Base-by-base conservation (phyloP, 2,888 invertebrate species). In the Tryphoninae sp. region DNA sequence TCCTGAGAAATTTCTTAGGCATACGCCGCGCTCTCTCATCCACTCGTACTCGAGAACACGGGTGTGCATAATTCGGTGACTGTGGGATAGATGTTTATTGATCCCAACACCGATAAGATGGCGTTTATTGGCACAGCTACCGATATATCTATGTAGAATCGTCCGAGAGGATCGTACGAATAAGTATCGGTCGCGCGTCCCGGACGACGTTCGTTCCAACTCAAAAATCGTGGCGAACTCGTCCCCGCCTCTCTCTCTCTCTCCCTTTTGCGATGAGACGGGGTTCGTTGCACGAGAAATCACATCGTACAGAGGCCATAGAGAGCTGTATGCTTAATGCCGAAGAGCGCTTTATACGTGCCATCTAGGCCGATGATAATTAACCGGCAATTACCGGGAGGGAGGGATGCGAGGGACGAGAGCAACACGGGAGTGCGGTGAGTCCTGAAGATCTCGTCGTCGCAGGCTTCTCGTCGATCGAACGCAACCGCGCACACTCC, bases 311-410 rank as follows among this genome's bases (percentile, higher is more conserved):
- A 16, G 26, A 55, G 58, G 9, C 45, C 40, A 68, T 53, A 78
- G 16, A 55, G 59, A 33, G 22, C 8, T 61, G 78, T 78, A 75
- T 78, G 71, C 78, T 78, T 81, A 55, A 55, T 85, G 83, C 78
- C 76, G 33, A 64, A 64, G 67, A 69, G 67, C 79, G 45, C 68
- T 72, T 83, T 75, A 78, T 85, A 80, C 79, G 81, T 75, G 73
- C 83, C 83, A 83, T 85, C 81, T 76, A 83, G 81, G 83, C 75
- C 76, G 80, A 83, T 81, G 77, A 85, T 84, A 85, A 86, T 86
- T 85, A 86, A 86, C 83, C 73, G 85, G 78, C 83, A 82, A 85
- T 86, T 85, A 86, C 76, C 51, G 68, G 67, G 58, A 33, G 33
- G 7, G 33, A 33, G 33, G 33, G 33, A 33, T 33, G 33, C n/a